Evolutionary conservation across 2,797 vertebrate species (phyloP).

Genomic region (Oreortyx pictus): DNA sequence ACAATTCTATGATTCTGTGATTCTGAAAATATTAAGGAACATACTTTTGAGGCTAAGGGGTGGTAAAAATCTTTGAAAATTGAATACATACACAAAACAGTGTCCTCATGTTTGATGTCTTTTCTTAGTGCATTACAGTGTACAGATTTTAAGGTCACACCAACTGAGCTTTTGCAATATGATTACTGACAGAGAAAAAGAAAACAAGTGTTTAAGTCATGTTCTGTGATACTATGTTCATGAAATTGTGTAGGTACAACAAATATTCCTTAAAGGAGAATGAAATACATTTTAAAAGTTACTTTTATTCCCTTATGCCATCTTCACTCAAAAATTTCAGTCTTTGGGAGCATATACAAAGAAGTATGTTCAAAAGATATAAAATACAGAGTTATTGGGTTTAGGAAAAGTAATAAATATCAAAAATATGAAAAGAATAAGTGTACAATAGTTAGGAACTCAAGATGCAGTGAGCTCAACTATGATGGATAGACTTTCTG

Average conservation of each 20-base stretch:
- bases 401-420: not conserved
- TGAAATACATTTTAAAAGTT: not conserved
- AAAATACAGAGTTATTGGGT: not conserved
- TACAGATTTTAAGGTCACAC: not conserved
- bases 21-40: not conserved
- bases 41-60: not conserved
- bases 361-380: not conserved
- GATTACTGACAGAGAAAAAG: not conserved
- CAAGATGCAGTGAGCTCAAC: not conserved
- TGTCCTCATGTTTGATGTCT: not conserved
- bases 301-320: not conserved
- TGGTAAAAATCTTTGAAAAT: not conserved
- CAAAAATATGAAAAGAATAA: not conserved
- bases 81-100: not conserved
- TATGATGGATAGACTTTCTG: slow-evolving; percentile 2
- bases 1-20: no score
- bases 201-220: not conserved
- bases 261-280: not conserved
- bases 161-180: not conserved
- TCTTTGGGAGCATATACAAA: not conserved
- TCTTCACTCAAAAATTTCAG: not conserved
- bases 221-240: not conserved
- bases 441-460: not conserved
- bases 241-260: not conserved
- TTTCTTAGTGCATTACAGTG: not conserved